phyloP scores from a whole-genome alignment of 2,888 invertebrate species.

The Noctua fimbriata region DNA sequence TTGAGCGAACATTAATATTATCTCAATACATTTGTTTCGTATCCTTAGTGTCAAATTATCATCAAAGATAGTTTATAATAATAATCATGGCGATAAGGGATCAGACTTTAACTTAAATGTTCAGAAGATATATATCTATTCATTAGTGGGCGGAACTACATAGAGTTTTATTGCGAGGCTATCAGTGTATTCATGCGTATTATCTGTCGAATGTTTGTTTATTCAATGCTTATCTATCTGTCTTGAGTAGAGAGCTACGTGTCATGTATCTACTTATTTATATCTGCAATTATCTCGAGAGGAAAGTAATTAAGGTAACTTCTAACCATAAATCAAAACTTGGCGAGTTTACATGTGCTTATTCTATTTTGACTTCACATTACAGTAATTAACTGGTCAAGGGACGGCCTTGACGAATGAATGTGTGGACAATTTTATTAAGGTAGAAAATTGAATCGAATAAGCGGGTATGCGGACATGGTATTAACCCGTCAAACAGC shows the following conservation, averaged over 20 bases:
- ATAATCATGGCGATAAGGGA: slow-evolving; percentile 58
- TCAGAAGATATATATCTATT: slow-evolving; percentile 19
- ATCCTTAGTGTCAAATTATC: slow-evolving; percentile 47
- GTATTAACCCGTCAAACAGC: slow-evolving; percentile 74
- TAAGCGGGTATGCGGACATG: slow-evolving; percentile 72
- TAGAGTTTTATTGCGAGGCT: slow-evolving; percentile 13
- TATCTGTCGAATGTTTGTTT: slow-evolving; percentile 57
- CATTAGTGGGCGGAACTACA: slow-evolving; percentile 27
- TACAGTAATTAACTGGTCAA: slow-evolving; percentile 46
- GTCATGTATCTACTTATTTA: slow-evolving; percentile 48
- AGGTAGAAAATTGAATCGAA: slow-evolving; percentile 80
- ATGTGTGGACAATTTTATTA: slow-evolving; percentile 75
- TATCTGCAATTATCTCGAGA: slow-evolving; percentile 58
- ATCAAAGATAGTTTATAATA: slow-evolving; percentile 59
- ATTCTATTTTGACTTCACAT: slow-evolving; percentile 38
- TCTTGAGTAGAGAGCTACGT: slow-evolving; percentile 40
- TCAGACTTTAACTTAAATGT: slow-evolving; percentile 37
- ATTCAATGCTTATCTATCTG: slow-evolving; percentile 53
- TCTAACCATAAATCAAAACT: slow-evolving; percentile 46
- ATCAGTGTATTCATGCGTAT: slow-evolving; percentile 37
- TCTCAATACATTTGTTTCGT: slow-evolving; percentile 64
- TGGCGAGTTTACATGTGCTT: slow-evolving; percentile 35
- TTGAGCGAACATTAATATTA: slow-evolving; percentile 59
- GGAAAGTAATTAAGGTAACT: slow-evolving; percentile 55
- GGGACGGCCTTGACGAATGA: slow-evolving; percentile 64